A percentile compares a stretch with the other conserved stretches of the same genome.
phyloP scores from a whole-genome alignment of 2,113 vertebrate genomes.

The Harpagus bidentatus region DNA sequence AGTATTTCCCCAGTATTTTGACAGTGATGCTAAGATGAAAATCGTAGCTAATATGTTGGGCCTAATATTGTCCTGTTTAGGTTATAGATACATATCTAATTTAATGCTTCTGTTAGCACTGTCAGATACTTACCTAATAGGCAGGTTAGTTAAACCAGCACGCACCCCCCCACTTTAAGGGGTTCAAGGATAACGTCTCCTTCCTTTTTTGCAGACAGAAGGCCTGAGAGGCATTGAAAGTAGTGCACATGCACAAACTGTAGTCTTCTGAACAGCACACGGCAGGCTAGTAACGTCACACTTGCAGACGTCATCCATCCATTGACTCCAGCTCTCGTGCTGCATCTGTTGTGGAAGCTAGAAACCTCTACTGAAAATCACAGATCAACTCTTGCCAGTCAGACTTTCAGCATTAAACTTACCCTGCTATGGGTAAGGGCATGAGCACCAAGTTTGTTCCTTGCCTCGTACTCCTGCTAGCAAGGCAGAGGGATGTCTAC shows the following conservation, averaged over 20 bases:
- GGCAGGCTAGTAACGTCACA: background rate
- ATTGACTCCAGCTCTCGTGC: background rate
- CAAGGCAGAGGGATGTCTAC: background rate
- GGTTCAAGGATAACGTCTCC: background rate
- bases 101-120: background rate
- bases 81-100: background rate
- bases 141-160: background rate
- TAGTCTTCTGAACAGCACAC: fast-evolving
- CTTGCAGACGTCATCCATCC: background rate
- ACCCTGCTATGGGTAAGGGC: background rate
- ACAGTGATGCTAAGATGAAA: background rate
- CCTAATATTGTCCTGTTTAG: background rate
- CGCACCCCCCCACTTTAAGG: fast-evolving
- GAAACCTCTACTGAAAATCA: background rate
- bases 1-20: background rate
- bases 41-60: background rate
- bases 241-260: background rate
- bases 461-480: background rate
- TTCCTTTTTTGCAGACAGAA: background rate
- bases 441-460: background rate
- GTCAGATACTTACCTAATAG: background rate
- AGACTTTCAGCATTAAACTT: background rate
- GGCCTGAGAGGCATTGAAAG: background rate
- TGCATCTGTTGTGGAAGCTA: background rate
- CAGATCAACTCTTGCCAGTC: background rate